These are phyloP conservation scores for Zaprionus nigranus DNA, from an alignment of 1,140 invertebrate species.

Conservation along the genomic window DNA sequence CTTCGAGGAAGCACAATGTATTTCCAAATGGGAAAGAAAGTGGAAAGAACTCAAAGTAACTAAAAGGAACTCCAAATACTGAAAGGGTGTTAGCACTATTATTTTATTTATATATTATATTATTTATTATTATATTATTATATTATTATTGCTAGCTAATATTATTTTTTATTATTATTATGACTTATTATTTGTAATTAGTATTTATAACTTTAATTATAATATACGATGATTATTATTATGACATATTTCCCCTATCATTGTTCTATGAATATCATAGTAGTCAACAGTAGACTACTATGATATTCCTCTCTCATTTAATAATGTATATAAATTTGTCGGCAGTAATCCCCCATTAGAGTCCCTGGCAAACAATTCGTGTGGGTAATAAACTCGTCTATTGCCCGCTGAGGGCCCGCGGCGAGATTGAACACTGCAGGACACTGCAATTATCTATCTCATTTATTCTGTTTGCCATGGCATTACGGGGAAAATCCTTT, in stretches of 20 bases:
- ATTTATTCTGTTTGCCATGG: constrained; percentile 24
- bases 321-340: constrained; percentile 3
- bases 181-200: background rate
- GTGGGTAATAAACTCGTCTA: constrained; percentile 9
- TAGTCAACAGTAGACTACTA: too few relatives aligned
- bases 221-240: too few relatives aligned
- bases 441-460: constrained; percentile 37
- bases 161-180: background rate
- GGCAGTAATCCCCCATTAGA: background rate
- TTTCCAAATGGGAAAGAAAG: background rate
- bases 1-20: too few relatives aligned
- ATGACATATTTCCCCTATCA: too few relatives aligned
- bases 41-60: background rate
- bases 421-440: constrained; percentile 6
- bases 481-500: constrained; percentile 29
- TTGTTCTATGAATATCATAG: too few relatives aligned
- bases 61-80: background rate
- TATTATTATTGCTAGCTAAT: background rate
- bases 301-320: background rate
- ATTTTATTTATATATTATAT: background rate
- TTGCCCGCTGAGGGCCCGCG: constrained; percentile 16
- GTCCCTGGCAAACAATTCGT: background rate
- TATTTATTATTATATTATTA: background rate
- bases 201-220: background rate
- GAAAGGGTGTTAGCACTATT: too few relatives aligned